phyloP scores from a whole-genome alignment of 2,888 invertebrate species.

The Ellobium chinense region DNA sequence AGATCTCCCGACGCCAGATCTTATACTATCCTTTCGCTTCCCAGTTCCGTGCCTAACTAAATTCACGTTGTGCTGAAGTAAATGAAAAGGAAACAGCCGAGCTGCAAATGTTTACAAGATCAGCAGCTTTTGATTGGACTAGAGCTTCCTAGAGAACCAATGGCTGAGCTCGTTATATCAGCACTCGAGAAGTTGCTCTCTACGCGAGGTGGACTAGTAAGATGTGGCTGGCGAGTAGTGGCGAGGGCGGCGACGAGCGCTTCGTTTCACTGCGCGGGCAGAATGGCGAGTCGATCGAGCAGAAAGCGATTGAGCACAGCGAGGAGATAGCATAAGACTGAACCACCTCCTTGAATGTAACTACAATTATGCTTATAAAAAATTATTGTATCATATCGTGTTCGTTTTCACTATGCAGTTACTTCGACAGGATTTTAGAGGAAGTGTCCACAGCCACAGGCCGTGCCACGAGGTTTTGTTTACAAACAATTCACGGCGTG shows the following conservation, averaged over 20 bases:
- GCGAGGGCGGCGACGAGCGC: too few relatives aligned
- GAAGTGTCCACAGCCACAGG: too few relatives aligned
- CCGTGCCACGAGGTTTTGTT: conserved; percentile 27
- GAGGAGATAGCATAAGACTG: too few relatives aligned
- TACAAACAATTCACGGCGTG: conserved; percentile 27
- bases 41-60: neutral
- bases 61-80: conserved; percentile 6
- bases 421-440: too few relatives aligned
- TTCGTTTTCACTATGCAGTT: too few relatives aligned
- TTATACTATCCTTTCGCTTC: neutral
- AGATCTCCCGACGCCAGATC: neutral
- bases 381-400: too few relatives aligned
- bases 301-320: too few relatives aligned
- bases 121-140: conserved; percentile 27
- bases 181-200: neutral
- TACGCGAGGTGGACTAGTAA: conserved; percentile 15
- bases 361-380: too few relatives aligned
- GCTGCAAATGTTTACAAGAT: conserved; percentile 41
- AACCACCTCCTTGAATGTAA: too few relatives aligned
- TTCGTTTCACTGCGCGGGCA: neutral
- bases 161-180: conserved; percentile 39
- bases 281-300: conserved; percentile 18
- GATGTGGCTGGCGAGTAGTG: neutral
- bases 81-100: conserved; percentile 16
- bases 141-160: conserved; percentile 25